Base-by-base conservation (phyloP, 2,888 invertebrate genomes). In the Charanyca ferruginea region DNA sequence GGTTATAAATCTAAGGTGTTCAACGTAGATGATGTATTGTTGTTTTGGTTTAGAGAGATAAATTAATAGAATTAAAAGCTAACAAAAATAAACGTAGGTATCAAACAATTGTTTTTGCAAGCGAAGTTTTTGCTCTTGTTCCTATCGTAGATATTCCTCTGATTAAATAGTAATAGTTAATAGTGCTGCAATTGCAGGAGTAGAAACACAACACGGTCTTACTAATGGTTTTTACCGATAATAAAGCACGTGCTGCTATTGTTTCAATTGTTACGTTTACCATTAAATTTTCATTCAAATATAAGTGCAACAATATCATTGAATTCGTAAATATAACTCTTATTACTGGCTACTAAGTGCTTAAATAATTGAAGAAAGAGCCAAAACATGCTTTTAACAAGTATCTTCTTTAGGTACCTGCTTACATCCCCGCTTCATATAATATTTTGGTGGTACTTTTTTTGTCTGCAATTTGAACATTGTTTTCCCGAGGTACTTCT, bases 401-500 rank as follows among this genome's bases (percentile, higher is more conserved):
- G 41, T 49, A 47, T 3, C 9, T 47, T 51, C 54, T 42, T 44
- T 65, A 32, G 35, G 23, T 62, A 51, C 22, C 22, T 62, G 47
- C n/a, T 51, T 25, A 68, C 53, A 53, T 45, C 11, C 38, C 38
- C 7, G 13, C 44, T 59, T 25, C 23, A 45, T 32, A 42, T 65
- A 76, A 71, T 76, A 66, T 71, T 42, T 71, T 59, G 49, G 42
- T 18, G 16, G 49, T 51, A 70, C 41, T 52, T 66, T 70, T n/a
- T 49, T 18, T 41, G 42, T 32, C 11, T 57, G 71, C 61, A 75
- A 71, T 66, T 76, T 76, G 51, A 67, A 71, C 76, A 67, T 72
- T 77, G 76, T 77, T 77, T 77, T 72, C 67, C 73, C 59, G 54
- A 48, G 68, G 67, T 48, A 63, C 77, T 73, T 62, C 67, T 59